Conservation (phyloP, 1,140 invertebrate species). For the Megathymus violae region DNA sequence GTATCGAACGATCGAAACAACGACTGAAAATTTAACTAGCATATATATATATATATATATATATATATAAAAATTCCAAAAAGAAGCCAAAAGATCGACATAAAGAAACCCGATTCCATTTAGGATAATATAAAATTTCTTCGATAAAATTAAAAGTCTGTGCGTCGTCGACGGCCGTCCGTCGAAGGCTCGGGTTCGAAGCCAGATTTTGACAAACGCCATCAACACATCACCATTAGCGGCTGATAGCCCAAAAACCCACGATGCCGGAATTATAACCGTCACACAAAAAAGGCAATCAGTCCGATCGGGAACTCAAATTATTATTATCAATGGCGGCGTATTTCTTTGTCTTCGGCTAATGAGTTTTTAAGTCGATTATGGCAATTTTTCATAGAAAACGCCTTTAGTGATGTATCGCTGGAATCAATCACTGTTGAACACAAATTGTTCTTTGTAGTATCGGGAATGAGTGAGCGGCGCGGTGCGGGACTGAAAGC, state of each 20-base stretch:
- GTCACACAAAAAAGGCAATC: constrained; percentile 70
- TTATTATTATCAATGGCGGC: constrained; percentile 73
- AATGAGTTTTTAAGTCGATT: constrained; percentile 84
- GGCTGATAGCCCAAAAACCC: constrained; percentile 28
- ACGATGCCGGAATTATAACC: constrained; percentile 33
- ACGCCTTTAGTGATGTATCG: constrained; percentile 80
- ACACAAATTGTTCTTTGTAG: constrained; percentile 70
- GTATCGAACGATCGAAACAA: too few relatives aligned
- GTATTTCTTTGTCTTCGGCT: constrained; percentile 77
- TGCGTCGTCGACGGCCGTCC: neutral
- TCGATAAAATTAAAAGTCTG: too few relatives aligned
- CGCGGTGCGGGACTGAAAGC: constrained; percentile 51
- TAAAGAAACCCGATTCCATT: neutral
- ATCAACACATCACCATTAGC: constrained; percentile 27
- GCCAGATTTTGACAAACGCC: constrained; percentile 16
- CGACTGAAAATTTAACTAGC: too few relatives aligned
- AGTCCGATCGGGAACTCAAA: constrained; percentile 77
- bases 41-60: too few relatives aligned
- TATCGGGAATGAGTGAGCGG: constrained; percentile 41
- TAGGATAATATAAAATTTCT: neutral
- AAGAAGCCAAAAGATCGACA: neutral
- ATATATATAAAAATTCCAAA: too few relatives aligned
- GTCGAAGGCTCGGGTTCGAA: neutral
- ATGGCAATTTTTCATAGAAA: constrained; percentile 83
- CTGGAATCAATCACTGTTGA: constrained; percentile 77